Evolutionary conservation across 2,888 invertebrate genomes (phyloP).

Genomic region (Hyalella azteca): DNA sequence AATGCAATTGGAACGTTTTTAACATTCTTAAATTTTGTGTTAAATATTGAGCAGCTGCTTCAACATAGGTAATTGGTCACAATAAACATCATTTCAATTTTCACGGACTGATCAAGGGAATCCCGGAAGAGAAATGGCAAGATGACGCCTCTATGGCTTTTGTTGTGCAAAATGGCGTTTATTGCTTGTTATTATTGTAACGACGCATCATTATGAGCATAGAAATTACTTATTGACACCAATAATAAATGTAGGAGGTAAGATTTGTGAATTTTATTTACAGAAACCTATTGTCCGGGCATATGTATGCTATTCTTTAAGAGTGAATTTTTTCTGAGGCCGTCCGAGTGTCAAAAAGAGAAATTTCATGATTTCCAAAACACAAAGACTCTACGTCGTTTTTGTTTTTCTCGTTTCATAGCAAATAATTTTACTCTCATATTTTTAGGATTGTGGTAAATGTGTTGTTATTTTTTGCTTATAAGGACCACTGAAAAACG

Average conservation of each 20-base stretch:
- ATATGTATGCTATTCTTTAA: background rate
- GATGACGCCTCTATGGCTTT: slow-evolving; percentile 20
- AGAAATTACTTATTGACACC: background rate
- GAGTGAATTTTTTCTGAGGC: background rate
- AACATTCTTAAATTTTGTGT: background rate
- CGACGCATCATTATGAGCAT: slow-evolving; percentile 20
- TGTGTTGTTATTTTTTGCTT: too few species aligned
- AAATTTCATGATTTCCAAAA: background rate
- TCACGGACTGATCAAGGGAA: background rate
- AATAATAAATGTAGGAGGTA: background rate
- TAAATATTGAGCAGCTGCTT: background rate
- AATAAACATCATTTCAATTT: too few species aligned
- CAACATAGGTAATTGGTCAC: background rate
- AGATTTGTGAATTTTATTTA: background rate
- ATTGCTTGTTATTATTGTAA: slow-evolving; percentile 35
- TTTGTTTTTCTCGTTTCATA: too few species aligned
- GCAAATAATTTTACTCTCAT: too few species aligned
- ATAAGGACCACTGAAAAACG: too few species aligned
- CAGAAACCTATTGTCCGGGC: too few species aligned
- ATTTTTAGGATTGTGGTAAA: too few species aligned
- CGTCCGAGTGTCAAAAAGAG: background rate
- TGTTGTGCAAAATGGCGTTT: slow-evolving; percentile 37
- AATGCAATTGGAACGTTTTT: too few species aligned
- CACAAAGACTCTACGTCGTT: too few species aligned
- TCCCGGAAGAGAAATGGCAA: background rate